Evolutionary conservation across 2,888 invertebrate genomes (phyloP).

Genomic region (Agrochola macilenta): DNA sequence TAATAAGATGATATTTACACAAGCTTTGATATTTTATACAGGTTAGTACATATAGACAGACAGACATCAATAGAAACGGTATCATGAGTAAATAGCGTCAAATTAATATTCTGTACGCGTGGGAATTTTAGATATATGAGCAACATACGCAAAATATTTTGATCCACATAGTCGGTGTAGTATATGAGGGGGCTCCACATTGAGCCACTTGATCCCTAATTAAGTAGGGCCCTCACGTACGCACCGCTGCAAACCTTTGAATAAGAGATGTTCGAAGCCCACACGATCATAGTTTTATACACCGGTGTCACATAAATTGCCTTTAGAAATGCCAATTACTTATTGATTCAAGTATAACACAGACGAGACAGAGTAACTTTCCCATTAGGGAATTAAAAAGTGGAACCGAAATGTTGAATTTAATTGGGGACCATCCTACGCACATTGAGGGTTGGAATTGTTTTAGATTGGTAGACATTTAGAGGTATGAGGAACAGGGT

Average conservation of each 20-base stretch:
- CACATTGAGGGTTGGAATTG: not conserved
- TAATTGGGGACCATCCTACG: constrained; percentile 27
- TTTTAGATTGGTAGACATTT: constrained; percentile 6
- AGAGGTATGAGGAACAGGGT: too few species aligned
- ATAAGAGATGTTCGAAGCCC: constrained; percentile 70
- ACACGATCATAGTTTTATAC: constrained; percentile 58
- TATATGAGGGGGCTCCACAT: constrained; percentile 58
- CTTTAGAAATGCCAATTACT: constrained; percentile 41
- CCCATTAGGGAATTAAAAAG: constrained; percentile 36
- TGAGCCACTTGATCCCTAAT: constrained; percentile 79
- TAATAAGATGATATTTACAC: constrained; percentile 38
- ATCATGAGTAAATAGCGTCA: constrained; percentile 40
- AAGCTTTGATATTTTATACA: constrained; percentile 18
- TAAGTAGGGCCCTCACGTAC: constrained; percentile 80
- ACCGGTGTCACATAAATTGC: constrained; percentile 38
- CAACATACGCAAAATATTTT: constrained; percentile 64
- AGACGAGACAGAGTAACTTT: constrained; percentile 22
- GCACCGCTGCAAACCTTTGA: constrained; percentile 78
- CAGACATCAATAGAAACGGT: constrained; percentile 10
- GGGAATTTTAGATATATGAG: constrained; percentile 50
- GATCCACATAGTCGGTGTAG: constrained; percentile 46
- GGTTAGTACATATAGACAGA: not conserved
- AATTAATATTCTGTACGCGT: constrained; percentile 64
- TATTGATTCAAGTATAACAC: constrained; percentile 35
- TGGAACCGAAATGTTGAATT: constrained; percentile 15